Conservation (phyloP, 2,797 vertebrate genomes). For the Manis javanica region DNA sequence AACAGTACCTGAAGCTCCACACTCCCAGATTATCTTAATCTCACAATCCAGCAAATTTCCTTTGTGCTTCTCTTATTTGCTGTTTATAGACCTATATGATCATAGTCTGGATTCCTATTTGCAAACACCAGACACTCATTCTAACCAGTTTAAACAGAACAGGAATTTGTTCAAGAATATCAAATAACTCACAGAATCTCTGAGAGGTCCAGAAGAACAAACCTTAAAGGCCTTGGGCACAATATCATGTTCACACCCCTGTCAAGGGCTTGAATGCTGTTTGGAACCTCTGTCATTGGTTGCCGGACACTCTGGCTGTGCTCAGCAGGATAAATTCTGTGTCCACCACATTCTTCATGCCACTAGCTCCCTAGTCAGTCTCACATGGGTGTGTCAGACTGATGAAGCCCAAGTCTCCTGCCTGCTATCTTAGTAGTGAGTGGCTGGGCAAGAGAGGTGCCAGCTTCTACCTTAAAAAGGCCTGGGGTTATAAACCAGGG, state of each 20-base stretch:
- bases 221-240: background rate
- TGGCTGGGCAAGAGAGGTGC: background rate
- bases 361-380: background rate
- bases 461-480: background rate
- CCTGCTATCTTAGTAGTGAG: background rate
- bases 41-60: background rate
- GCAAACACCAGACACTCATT: background rate
- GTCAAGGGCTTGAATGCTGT: background rate
- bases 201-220: background rate
- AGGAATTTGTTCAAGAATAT: background rate
- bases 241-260: accelerated
- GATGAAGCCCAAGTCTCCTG: background rate
- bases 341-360: background rate
- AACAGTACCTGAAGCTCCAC: background rate
- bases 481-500: background rate
- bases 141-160: background rate
- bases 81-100: background rate
- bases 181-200: background rate
- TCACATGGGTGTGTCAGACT: background rate
- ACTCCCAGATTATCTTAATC: background rate
- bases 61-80: background rate
- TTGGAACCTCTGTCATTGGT: background rate
- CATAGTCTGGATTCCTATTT: background rate
- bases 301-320: background rate
- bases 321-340: background rate